These are phyloP conservation scores for Ariolimax columbianus DNA, from an alignment of 2,888 invertebrate genomes.

Conservation along the genomic window DNA sequence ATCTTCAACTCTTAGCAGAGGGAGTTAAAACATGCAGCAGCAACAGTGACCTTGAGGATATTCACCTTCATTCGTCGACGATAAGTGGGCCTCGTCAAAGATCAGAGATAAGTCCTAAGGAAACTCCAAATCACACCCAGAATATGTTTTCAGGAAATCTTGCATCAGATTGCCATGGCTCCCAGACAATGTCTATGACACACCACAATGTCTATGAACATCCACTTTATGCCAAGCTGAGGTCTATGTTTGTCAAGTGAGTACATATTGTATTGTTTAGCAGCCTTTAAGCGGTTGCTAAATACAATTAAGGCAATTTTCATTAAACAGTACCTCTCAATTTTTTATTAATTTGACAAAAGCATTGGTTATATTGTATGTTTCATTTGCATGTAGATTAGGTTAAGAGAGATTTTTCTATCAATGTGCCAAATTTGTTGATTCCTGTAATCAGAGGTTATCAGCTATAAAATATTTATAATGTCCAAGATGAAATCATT, in stretches of 20 bases:
- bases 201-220: neutral
- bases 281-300: neutral
- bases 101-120: neutral
- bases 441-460: too few species aligned
- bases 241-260: constrained; percentile 2
- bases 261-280: neutral
- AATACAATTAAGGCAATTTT: too few species aligned
- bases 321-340: too few species aligned
- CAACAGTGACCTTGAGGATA: neutral
- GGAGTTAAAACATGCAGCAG: neutral
- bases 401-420: too few species aligned
- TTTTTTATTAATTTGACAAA: too few species aligned
- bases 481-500: too few species aligned
- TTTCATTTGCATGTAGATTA: too few species aligned
- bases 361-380: too few species aligned
- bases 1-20: neutral
- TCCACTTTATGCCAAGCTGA: neutral
- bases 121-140: neutral
- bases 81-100: neutral
- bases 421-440: too few species aligned
- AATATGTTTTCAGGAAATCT: neutral
- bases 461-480: too few species aligned
- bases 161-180: neutral
- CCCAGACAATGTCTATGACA: neutral
- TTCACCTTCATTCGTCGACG: neutral